Percentiles rank a stretch among this genome's conserved stretches.
Conservation (phyloP, 2,888 invertebrate species). For the Disparrhopalites patrizii region DNA sequence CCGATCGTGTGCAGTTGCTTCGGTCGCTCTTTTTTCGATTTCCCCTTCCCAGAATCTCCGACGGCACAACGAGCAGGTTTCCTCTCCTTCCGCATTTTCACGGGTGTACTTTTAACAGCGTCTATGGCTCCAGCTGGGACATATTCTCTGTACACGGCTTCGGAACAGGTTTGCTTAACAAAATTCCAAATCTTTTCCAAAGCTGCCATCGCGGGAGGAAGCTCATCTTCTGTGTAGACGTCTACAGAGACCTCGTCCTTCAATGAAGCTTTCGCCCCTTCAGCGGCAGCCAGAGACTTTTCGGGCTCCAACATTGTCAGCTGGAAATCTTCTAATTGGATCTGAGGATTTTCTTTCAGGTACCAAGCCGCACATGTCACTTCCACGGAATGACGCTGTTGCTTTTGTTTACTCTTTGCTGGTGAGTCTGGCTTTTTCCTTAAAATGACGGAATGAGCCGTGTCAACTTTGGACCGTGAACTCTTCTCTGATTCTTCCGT, state of each 20-base stretch:
- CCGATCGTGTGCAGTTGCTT: slow-evolving; percentile 42
- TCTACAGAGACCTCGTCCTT: neutral
- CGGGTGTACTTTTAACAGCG: slow-evolving; percentile 19
- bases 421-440: slow-evolving; percentile 36
- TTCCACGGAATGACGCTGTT: slow-evolving; percentile 84
- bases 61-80: slow-evolving; percentile 24
- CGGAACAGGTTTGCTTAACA: slow-evolving; percentile 40
- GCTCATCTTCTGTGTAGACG: slow-evolving; percentile 24
- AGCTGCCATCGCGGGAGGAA: slow-evolving; percentile 43
- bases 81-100: slow-evolving; percentile 34
- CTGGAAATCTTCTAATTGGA: slow-evolving; percentile 31
- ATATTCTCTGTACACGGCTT: slow-evolving; percentile 33
- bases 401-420: slow-evolving; percentile 57
- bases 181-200: slow-evolving; percentile 46
- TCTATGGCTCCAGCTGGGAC: slow-evolving; percentile 11
- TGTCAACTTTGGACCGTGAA: neutral
- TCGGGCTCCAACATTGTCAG: neutral
- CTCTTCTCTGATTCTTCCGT: neutral
- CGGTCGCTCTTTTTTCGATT: slow-evolving; percentile 36
- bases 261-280: neutral
- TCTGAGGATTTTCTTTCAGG: slow-evolving; percentile 44
- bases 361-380: slow-evolving; percentile 68
- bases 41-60: slow-evolving; percentile 8
- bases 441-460: slow-evolving; percentile 26
- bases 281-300: neutral